These are phyloP conservation scores for Fundulus diaphanus DNA, from an alignment of 2,797 vertebrate genomes.

Conservation along the genomic window DNA sequence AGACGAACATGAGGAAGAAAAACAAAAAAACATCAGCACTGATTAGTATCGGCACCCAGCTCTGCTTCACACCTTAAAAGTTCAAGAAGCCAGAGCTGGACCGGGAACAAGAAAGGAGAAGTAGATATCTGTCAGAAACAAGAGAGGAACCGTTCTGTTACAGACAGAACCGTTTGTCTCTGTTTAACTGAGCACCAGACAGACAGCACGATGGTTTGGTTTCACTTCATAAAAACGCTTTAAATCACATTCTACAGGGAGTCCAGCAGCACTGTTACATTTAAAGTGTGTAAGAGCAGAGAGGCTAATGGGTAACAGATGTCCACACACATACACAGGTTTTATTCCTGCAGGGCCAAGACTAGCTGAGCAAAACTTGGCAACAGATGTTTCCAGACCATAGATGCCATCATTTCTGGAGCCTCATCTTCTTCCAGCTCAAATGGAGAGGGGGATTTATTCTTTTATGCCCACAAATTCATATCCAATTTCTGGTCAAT, in stretches of 20 bases:
- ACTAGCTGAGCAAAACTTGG: constrained; percentile 55
- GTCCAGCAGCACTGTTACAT: constrained; percentile 32
- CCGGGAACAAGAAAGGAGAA: constrained; percentile 47
- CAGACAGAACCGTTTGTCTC: constrained; percentile 27
- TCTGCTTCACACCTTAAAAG: constrained; percentile 48
- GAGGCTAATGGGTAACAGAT: constrained; percentile 63
- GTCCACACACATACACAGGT: constrained; percentile 21
- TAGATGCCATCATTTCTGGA: constrained; percentile 29
- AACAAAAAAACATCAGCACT: background rate
- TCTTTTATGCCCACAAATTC: constrained; percentile 20
- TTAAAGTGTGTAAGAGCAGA: constrained; percentile 43
- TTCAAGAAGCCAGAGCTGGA: constrained; percentile 35
- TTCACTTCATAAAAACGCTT: constrained; percentile 41
- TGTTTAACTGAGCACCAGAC: constrained; percentile 36
- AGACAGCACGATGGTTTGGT: constrained; percentile 24
- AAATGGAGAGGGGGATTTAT: background rate
- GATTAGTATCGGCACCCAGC: constrained; percentile 2
- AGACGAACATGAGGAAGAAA: background rate
- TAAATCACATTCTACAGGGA: constrained; percentile 27
- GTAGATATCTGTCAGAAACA: constrained; percentile 26
- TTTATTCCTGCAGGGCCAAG: constrained; percentile 19
- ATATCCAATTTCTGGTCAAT: constrained; percentile 21
- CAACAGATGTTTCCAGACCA: constrained; percentile 62
- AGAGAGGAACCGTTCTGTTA: constrained; percentile 22
- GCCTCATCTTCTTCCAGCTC: constrained; percentile 35